Conservation (phyloP, 2,797 vertebrate genomes). For the Lithobates sylvaticus region DNA sequence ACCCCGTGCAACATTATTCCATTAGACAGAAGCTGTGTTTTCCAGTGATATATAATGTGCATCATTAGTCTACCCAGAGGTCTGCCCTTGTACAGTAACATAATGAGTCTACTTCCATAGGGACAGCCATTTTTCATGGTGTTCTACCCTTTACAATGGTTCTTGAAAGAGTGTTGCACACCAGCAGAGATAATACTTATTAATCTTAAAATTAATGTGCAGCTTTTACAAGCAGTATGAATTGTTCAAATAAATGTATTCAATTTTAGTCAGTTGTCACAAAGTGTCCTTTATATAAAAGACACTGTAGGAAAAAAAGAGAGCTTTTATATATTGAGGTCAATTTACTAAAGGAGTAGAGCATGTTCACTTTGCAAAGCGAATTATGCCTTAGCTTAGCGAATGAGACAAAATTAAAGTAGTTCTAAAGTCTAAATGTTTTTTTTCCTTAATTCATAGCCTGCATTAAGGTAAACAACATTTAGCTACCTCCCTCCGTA, state of each 20-base stretch:
- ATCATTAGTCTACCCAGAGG: background rate
- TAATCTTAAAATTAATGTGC: background rate
- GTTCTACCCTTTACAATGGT: constrained; percentile 21
- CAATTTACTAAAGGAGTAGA: no score
- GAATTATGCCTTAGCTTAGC: no score
- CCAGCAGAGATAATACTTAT: background rate
- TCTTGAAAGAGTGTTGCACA: constrained; percentile 12
- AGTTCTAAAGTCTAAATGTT: no score
- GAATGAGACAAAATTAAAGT: no score
- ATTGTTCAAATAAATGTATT: constrained; percentile 1
- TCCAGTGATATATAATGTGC: background rate
- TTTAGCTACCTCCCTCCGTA: no score
- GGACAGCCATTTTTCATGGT: background rate
- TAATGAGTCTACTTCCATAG: constrained; percentile 15
- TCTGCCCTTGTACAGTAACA: constrained; percentile 6
- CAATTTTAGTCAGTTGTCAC: background rate
- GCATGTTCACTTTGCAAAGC: no score
- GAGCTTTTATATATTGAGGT: background rate
- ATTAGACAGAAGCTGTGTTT: constrained; percentile 3
- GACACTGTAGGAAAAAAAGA: background rate
- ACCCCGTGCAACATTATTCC: background rate
- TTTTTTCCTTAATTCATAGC: no score
- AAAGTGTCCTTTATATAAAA: background rate
- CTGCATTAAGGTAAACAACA: no score
- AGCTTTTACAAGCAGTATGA: background rate